Evolutionary conservation across 2,113 vertebrate species (phyloP).

Genomic region (Epinephelus lanceolatus): DNA sequence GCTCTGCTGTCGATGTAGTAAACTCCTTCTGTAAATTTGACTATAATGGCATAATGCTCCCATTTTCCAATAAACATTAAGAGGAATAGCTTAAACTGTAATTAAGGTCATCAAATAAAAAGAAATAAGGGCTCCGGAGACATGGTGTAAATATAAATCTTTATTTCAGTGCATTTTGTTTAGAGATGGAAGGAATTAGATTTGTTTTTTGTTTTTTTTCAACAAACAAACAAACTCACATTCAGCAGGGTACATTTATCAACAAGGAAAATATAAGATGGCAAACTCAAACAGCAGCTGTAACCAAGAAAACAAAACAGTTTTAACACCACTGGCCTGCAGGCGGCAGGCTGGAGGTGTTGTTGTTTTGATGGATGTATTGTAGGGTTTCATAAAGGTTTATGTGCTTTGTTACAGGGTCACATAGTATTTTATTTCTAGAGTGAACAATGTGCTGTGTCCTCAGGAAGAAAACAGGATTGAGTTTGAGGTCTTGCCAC

Average conservation of each 20-base stretch:
- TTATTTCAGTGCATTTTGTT: constrained; percentile 7
- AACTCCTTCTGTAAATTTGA: constrained; percentile 36
- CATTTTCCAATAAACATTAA: constrained; percentile 36
- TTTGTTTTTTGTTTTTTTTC: background rate
- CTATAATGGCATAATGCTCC: constrained; percentile 19
- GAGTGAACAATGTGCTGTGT: constrained; percentile 1
- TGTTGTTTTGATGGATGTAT: constrained; percentile 43
- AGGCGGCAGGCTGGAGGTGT: constrained; percentile 25
- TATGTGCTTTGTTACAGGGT: constrained; percentile 40
- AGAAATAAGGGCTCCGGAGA: background rate
- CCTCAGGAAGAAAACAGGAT: background rate
- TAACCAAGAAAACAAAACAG: background rate
- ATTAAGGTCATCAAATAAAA: constrained; percentile 19
- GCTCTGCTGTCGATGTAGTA: background rate
- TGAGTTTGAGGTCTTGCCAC: background rate
- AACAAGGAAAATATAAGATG: background rate
- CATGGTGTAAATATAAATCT: background rate
- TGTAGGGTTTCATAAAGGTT: constrained; percentile 28
- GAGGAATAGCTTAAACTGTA: constrained; percentile 10
- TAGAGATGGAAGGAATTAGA: background rate
- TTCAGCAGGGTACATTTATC: background rate
- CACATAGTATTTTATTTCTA: constrained; percentile 16
- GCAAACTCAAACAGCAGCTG: background rate
- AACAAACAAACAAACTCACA: background rate
- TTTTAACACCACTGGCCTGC: background rate